Evolutionary conservation across 1,140 invertebrate genomes (phyloP).

Genomic region (Scylla paramamosain): DNA sequence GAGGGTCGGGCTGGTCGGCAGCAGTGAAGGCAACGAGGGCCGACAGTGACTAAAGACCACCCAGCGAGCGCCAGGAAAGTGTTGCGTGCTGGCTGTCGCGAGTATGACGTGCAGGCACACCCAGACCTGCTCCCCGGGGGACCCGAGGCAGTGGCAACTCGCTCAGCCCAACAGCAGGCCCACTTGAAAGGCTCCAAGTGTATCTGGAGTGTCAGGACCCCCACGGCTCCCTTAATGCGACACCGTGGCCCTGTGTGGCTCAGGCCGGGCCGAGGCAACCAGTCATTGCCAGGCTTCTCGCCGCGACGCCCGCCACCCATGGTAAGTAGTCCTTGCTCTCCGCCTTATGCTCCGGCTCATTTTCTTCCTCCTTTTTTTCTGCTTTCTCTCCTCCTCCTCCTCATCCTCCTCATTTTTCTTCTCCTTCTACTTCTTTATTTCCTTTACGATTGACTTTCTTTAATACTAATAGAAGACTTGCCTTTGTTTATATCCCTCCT

Average conservation of each 20-base stretch:
- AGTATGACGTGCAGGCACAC: neutral
- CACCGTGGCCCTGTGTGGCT: neutral
- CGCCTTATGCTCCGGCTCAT: neutral
- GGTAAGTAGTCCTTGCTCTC: neutral
- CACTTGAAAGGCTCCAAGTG: neutral
- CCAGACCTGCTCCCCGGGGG: neutral
- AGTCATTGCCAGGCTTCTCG: too few relatives aligned
- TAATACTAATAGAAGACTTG: too few relatives aligned
- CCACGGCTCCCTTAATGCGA: neutral
- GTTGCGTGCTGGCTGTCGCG: neutral
- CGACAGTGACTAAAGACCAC: conserved; percentile 9
- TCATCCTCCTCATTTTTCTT: too few relatives aligned
- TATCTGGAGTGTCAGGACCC: neutral
- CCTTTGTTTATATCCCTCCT: too few relatives aligned
- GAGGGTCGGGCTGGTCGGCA: neutral
- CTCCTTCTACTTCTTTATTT: too few relatives aligned
- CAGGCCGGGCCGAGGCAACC: too few relatives aligned
- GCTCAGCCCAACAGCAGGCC: neutral
- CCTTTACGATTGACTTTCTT: too few relatives aligned
- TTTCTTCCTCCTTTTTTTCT: neutral
- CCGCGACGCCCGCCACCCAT: too few relatives aligned
- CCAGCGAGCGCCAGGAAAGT: neutral
- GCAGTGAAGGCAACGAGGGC: neutral
- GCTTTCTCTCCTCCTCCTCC: neutral
- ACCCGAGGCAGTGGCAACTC: neutral